Percentiles rank a stretch among this genome's conserved stretches.
phyloP scores from a whole-genome alignment of 2,113 vertebrate species.

The Gymnobelideus leadbeateri region DNA sequence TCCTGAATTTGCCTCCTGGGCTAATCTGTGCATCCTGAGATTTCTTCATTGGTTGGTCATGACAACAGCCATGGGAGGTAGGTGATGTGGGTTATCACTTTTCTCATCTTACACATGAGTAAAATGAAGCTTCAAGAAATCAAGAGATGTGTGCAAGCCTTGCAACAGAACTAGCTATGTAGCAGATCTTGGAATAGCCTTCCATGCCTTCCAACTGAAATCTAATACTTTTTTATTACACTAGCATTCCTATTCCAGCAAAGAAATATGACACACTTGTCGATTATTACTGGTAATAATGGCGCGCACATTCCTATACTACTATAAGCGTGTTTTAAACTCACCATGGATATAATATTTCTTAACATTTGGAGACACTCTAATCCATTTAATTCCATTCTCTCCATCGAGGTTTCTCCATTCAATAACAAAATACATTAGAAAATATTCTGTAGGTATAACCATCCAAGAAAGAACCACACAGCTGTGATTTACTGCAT shows the following conservation, averaged over 20 bases:
- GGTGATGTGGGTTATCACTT: not conserved
- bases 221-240: not conserved
- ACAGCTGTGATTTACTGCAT: conserved; percentile 90
- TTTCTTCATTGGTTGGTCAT: not conserved
- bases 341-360: conserved; percentile 87
- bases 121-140: not conserved
- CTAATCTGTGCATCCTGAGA: not conserved
- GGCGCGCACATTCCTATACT: not conserved
- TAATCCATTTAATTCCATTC: conserved; percentile 87
- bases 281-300: not conserved
- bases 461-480: conserved; percentile 90
- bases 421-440: conserved; percentile 90
- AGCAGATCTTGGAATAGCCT: not conserved
- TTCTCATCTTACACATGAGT: not conserved
- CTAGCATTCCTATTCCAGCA: not conserved
- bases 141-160: not conserved
- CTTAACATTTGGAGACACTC: conserved; percentile 82
- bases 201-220: not conserved
- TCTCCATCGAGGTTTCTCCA: conserved; percentile 87
- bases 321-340: conserved; percentile 43
- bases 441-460: conserved; percentile 69
- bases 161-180: not conserved
- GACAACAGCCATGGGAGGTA: not conserved
- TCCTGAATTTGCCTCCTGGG: not conserved
- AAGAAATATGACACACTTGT: not conserved